Evolutionary conservation across 1,140 invertebrate genomes (phyloP).

Genomic region (Caerostris darwini): DNA sequence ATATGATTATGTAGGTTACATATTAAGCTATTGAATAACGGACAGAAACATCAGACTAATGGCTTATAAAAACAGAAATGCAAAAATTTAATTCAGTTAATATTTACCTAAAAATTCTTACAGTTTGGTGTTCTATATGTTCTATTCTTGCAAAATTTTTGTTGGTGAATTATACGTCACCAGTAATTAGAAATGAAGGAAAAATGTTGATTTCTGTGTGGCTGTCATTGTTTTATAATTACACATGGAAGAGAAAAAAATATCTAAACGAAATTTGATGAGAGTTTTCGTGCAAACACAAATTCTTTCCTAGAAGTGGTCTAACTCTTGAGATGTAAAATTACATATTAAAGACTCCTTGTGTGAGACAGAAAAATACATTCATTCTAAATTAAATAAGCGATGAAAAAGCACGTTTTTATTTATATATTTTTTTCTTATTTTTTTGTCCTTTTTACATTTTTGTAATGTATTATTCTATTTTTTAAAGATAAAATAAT

Average conservation of each 20-base stretch:
- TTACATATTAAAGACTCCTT: slow-evolving; percentile 75
- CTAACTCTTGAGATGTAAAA: slow-evolving; percentile 54
- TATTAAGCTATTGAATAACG: too few species aligned
- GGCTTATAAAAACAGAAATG: too few species aligned
- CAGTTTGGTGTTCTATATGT: not conserved
- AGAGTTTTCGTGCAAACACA: slow-evolving; percentile 52
- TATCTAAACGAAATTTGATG: slow-evolving; percentile 72
- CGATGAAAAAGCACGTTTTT: slow-evolving; percentile 15
- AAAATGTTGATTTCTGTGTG: slow-evolving; percentile 45
- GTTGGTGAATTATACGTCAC: slow-evolving; percentile 33
- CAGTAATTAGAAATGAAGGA: slow-evolving; percentile 46
- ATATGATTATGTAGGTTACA: too few species aligned
- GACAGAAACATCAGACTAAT: too few species aligned
- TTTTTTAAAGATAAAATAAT: not conserved
- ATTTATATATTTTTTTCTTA: not conserved
- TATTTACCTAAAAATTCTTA: not conserved
- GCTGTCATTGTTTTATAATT: slow-evolving; percentile 72
- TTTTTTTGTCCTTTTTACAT: not conserved
- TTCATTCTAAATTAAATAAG: slow-evolving; percentile 74
- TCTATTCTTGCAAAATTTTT: not conserved
- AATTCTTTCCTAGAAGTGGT: slow-evolving; percentile 35
- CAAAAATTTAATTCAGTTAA: not conserved
- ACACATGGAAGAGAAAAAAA: slow-evolving; percentile 46
- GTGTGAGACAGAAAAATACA: slow-evolving; percentile 50
- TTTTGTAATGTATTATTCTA: not conserved